A percentile compares a stretch with the other conserved stretches of the same genome.
phyloP scores from a whole-genome alignment of 2,113 vertebrate species.

The Nothocercus nigrocapillus region DNA sequence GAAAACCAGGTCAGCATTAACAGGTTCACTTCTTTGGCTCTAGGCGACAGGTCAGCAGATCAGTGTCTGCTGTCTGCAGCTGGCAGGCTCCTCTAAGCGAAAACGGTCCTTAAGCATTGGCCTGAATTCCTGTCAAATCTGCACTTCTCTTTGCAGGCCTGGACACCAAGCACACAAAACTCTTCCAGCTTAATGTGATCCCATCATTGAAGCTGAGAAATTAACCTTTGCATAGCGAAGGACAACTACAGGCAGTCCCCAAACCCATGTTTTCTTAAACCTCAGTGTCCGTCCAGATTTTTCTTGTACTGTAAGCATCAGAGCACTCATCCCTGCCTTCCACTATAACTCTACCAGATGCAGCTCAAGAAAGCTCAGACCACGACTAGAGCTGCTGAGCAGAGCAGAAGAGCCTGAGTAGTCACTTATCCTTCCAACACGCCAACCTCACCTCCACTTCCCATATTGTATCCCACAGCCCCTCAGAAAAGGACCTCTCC shows the following conservation, averaged over 20 bases:
- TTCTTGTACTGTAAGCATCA: fast-evolving
- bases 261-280: not conserved
- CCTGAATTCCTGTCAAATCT: not conserved
- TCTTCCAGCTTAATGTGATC: not conserved
- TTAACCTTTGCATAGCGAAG: not conserved
- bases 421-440: fast-evolving
- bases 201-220: not conserved
- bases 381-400: not conserved
- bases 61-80: slow-evolving; percentile 18
- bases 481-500: not conserved
- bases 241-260: not conserved
- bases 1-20: slow-evolving; percentile 60
- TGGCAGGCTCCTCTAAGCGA: slow-evolving; percentile 18
- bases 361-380: fast-evolving
- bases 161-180: not conserved
- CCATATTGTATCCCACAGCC: not conserved
- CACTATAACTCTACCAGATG: fast-evolving
- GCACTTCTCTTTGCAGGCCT: not conserved
- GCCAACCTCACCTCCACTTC: not conserved
- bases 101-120: not conserved
- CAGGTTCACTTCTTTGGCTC: slow-evolving; percentile 20
- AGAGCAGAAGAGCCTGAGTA: not conserved
- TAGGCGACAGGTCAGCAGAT: slow-evolving; percentile 62
- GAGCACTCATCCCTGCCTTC: not conserved
- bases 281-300: not conserved